Percentiles rank a stretch among this genome's conserved stretches.
Evolutionary conservation across 2,888 invertebrate species (phyloP).

Genomic region (Polylopha cassiicola): DNA sequence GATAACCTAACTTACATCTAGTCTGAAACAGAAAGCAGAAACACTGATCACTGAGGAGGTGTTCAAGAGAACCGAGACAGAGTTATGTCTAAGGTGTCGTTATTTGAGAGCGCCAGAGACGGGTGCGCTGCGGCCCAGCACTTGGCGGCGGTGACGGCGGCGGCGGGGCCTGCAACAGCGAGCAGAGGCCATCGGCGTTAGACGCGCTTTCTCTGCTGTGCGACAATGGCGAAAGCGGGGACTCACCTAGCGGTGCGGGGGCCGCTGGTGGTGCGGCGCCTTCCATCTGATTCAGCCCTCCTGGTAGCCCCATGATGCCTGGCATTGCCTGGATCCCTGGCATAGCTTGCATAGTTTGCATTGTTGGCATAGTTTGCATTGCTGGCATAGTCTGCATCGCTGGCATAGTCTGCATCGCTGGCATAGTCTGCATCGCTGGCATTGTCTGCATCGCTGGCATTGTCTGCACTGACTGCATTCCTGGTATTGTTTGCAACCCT

Average conservation of each 20-base stretch:
- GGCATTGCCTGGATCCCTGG: no score
- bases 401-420: background rate
- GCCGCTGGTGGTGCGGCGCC: constrained; percentile 18
- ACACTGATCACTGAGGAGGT: constrained; percentile 61
- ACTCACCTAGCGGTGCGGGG: constrained; percentile 16
- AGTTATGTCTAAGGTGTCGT: background rate
- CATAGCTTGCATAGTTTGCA: no score
- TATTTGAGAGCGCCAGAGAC: constrained; percentile 1
- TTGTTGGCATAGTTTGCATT: no score
- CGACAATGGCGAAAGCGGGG: constrained; percentile 1
- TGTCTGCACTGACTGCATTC: constrained; percentile 2
- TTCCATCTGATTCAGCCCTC: constrained; percentile 27
- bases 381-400: background rate
- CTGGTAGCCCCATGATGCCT: constrained; percentile 25
- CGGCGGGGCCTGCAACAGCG: constrained; percentile 28
- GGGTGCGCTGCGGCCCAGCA: constrained; percentile 7
- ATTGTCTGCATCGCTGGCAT: constrained; percentile 6
- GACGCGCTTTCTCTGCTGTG: constrained; percentile 15
- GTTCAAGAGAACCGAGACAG: background rate
- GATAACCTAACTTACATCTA: constrained; percentile 73
- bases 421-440: background rate
- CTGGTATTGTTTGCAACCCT: constrained; percentile 2
- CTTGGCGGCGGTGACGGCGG: constrained; percentile 15
- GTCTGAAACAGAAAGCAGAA: constrained; percentile 75
- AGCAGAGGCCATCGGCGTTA: constrained; percentile 29